phyloP scores from a whole-genome alignment of 2,797 vertebrate species.

The Mormyrops attenuatus region DNA sequence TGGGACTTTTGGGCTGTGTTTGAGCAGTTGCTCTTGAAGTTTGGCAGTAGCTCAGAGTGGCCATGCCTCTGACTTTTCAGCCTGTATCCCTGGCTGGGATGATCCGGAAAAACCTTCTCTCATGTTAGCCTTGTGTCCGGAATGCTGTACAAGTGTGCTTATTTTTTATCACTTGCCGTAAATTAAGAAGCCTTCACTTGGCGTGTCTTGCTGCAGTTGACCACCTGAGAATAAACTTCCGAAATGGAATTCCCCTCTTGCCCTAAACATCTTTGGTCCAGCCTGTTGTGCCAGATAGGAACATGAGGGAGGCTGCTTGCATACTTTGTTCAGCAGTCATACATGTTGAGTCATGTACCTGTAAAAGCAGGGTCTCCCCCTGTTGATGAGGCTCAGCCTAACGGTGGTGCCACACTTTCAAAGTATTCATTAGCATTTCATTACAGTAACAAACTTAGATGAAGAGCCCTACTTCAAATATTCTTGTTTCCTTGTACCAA shows the following conservation, averaged over 20 bases:
- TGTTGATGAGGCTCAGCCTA: background rate
- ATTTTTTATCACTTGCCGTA: background rate
- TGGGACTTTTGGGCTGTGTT: background rate
- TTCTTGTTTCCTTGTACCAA: background rate
- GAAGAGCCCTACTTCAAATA: background rate
- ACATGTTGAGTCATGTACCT: conserved; percentile 2
- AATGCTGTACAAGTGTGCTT: background rate
- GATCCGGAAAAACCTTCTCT: background rate
- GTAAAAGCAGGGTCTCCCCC: background rate
- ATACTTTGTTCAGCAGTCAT: background rate
- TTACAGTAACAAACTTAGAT: background rate
- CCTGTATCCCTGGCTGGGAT: background rate
- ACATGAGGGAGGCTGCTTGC: background rate
- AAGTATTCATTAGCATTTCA: background rate
- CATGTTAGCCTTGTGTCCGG: background rate
- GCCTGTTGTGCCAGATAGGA: background rate
- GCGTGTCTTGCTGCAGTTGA: background rate
- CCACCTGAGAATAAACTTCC: background rate
- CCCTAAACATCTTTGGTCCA: background rate
- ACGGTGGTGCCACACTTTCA: background rate
- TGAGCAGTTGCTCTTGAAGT: background rate
- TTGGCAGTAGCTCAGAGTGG: background rate
- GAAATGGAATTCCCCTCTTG: background rate
- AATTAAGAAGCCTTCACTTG: background rate
- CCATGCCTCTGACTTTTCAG: background rate